Evolutionary conservation across 1,140 invertebrate genomes (phyloP).

Genomic region (Holotrichia oblita): DNA sequence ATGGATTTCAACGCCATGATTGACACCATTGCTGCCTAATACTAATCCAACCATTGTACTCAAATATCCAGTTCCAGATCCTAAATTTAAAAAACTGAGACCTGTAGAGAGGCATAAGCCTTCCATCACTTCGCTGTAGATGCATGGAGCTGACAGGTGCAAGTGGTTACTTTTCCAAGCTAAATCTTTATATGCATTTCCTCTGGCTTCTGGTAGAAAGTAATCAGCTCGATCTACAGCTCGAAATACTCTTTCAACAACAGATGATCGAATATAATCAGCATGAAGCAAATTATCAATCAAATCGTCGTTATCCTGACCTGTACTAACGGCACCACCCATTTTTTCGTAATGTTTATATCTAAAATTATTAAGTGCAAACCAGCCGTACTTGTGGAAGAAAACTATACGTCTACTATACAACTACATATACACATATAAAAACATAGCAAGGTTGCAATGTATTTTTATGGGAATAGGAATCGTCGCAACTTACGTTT

Average conservation of each 20-base stretch:
- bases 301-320: constrained; percentile 85
- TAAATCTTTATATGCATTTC: constrained; percentile 82
- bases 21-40: constrained; percentile 81
- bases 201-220: constrained; percentile 72
- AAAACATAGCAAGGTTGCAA: constrained; percentile 21
- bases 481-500: constrained; percentile 13
- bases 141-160: constrained; percentile 90
- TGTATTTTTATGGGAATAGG: background rate
- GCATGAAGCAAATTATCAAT: constrained; percentile 83
- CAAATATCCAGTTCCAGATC: constrained; percentile 91
- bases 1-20: constrained; percentile 88
- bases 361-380: background rate
- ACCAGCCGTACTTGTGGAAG: background rate
- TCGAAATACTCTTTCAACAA: constrained; percentile 82
- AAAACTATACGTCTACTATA: too few relatives aligned
- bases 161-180: constrained; percentile 86
- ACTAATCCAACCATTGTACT: too few relatives aligned
- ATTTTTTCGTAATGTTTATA: constrained; percentile 63
- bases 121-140: constrained; percentile 92
- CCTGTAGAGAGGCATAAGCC: constrained; percentile 76
- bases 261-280: constrained; percentile 77
- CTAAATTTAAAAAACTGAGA: constrained; percentile 87
- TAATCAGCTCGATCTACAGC: constrained; percentile 87
- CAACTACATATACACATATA: constrained; percentile 4
- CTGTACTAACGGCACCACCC: constrained; percentile 85